Evolutionary conservation across 2,888 invertebrate genomes (phyloP).

Genomic region (Scaptodrosophila latifasciaeformis): DNA sequence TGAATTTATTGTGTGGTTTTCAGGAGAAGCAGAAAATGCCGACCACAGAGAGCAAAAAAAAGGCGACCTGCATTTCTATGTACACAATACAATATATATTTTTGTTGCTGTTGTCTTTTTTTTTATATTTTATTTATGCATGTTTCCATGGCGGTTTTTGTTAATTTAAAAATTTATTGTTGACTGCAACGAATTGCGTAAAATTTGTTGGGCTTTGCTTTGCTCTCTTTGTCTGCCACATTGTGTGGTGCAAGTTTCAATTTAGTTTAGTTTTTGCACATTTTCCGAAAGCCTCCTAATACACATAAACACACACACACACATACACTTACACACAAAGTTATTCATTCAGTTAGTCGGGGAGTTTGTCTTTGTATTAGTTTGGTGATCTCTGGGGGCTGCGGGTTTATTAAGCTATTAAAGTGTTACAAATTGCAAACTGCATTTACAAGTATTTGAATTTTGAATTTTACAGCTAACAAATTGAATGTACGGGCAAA

Average conservation of each 20-base stretch:
- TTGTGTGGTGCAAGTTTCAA: slow-evolving; percentile 66
- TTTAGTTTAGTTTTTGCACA: slow-evolving; percentile 26
- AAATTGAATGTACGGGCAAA: too few species aligned
- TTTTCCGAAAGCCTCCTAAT: too few species aligned
- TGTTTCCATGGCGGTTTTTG: slow-evolving; percentile 28
- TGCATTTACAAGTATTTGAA: slow-evolving; percentile 53
- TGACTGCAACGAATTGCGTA: slow-evolving; percentile 68
- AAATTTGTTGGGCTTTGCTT: slow-evolving; percentile 57
- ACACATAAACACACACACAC: too few species aligned
- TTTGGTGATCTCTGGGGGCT: not conserved
- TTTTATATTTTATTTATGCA: slow-evolving; percentile 1
- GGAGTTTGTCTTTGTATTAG: too few species aligned
- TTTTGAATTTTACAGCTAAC: slow-evolving; percentile 23
- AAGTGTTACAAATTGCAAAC: slow-evolving; percentile 29
- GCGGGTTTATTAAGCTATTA: slow-evolving; percentile 44
- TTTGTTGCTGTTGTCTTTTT: slow-evolving; percentile 1
- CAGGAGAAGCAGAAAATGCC: slow-evolving; percentile 22
- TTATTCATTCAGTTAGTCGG: too few species aligned
- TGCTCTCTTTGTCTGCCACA: not conserved
- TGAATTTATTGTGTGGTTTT: slow-evolving; percentile 53
- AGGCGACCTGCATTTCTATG: slow-evolving; percentile 60
- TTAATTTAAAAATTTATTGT: slow-evolving; percentile 61
- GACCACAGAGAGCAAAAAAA: slow-evolving; percentile 4
- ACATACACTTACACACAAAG: too few species aligned
- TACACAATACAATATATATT: too few species aligned